Conservation (phyloP, 2,113 vertebrate species). For the Electrona antarctica region DNA sequence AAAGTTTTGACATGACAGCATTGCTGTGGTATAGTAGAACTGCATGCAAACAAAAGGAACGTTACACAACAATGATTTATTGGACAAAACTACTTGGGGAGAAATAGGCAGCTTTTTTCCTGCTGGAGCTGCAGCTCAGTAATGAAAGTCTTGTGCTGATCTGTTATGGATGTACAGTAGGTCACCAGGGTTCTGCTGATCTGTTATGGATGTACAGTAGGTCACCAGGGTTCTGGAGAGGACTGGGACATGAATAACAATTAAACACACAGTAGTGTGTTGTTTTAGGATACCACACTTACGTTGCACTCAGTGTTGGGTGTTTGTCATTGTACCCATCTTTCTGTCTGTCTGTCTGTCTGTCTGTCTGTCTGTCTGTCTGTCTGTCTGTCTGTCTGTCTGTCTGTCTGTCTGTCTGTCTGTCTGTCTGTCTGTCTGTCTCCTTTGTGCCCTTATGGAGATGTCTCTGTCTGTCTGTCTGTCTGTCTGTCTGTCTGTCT, state of each 20-base stretch:
- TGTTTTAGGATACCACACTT: conserved; percentile 26
- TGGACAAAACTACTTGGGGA: conserved; percentile 9
- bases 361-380: too few species aligned
- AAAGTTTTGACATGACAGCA: background rate
- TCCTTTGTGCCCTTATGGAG: too few species aligned
- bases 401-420: too few species aligned
- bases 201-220: conserved; percentile 49
- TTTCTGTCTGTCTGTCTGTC: too few species aligned
- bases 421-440: too few species aligned
- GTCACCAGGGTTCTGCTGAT: conserved; percentile 61
- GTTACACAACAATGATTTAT: conserved; percentile 11
- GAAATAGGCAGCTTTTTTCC: conserved; percentile 28
- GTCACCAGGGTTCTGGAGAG: conserved; percentile 58
- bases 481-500: too few species aligned
- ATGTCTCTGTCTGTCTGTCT: too few species aligned
- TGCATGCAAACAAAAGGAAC: too few species aligned
- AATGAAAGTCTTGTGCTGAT: conserved; percentile 48
- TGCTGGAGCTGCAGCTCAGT: conserved; percentile 22
- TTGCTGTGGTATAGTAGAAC: background rate
- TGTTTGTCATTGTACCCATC: too few species aligned
- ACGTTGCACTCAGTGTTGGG: too few species aligned
- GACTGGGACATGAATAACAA: conserved; percentile 74
- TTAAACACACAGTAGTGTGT: conserved; percentile 50
- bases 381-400: too few species aligned
- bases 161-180: conserved; percentile 49